Evolutionary conservation across 2,113 vertebrate species (phyloP), one percentile per base, ranked within the genome.

Genomic region (Speoplatyrhinus poulsoni): DNA sequence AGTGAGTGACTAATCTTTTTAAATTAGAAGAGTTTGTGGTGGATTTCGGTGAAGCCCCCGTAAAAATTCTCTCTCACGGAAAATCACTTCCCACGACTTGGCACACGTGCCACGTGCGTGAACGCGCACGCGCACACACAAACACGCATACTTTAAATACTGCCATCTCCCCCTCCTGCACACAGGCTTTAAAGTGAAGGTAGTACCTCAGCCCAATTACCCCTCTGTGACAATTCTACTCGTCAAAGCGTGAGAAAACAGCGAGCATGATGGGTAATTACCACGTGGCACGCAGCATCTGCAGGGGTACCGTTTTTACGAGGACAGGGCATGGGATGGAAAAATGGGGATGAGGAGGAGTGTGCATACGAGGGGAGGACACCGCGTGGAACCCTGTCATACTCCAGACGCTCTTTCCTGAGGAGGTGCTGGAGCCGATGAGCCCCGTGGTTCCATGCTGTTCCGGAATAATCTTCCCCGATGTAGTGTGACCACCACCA

Each of bases 61-160:
- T 92, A 90, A 92, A 93, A 90, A 89, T 53, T 74, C 68, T 79
- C 80, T 89, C 81, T 91, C 90, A 89, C 75, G 82, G 83, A 92
- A 92, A 88, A 88, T 81, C 82, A 77, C 82, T 91, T 91, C 86
- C 89, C 86, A 88, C 81, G 88, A 87, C 74, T 58, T 75, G 64
- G 76, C 77, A 76, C 82, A 87, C 83, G 76, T 83, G 76, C 77
- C 75, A 75, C 79, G 64, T 69, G 11, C 63, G 70, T 62, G 41
- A 65, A 47, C 69, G 57, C 69, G 72, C 67, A 58, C 59, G 75
- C 67, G 52, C 60, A 64, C 54, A 19, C 26, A 26, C 55, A 5
- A 53, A 36, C n/a, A 49, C 36, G 46, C 36, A 54, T 60, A 41
- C 80, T 67, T 72, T 26, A 58, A 67, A 81, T 77, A 83, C 60